These are phyloP conservation scores for Atopsyche davidsoni DNA, from an alignment of 1,140 invertebrate species.

Conservation along the genomic window DNA sequence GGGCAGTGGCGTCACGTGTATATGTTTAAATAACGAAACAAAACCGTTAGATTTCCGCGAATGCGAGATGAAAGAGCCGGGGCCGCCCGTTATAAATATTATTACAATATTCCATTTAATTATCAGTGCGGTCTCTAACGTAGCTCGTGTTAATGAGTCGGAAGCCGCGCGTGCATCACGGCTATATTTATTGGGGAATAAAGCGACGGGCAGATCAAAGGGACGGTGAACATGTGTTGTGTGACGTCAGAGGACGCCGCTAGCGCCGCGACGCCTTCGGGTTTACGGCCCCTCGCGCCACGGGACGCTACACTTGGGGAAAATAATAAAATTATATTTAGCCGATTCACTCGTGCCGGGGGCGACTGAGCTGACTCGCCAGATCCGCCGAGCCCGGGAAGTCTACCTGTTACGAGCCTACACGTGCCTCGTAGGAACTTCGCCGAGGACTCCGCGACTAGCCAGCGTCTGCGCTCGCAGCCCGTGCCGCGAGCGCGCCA, in stretches of 20 bases:
- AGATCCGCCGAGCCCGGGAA: too few species aligned
- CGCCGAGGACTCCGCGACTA: too few species aligned
- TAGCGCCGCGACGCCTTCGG: neutral
- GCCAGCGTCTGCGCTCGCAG: too few species aligned
- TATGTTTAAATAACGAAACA: constrained; percentile 14
- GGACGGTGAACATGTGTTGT: constrained; percentile 4
- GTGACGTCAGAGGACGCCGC: too few species aligned
- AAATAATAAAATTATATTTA: neutral
- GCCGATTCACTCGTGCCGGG: too few species aligned
- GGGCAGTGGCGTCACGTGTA: neutral
- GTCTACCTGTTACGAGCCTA: too few species aligned
- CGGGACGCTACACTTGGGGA: neutral
- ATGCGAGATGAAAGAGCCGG: constrained; percentile 24
- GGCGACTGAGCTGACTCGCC: too few species aligned
- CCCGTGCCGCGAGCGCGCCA: too few species aligned
- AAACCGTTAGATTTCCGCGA: constrained; percentile 22
- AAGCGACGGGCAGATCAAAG: constrained; percentile 4
- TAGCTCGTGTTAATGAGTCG: constrained; percentile 24
- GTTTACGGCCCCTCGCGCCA: neutral
- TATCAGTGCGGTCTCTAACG: constrained; percentile 23
- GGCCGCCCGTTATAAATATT: constrained; percentile 25
- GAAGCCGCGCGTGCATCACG: constrained; percentile 3
- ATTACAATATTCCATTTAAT: constrained; percentile 30
- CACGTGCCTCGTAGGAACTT: too few species aligned
- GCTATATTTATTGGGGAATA: constrained; percentile 3